Percentiles rank a stretch among this genome's conserved stretches.
Conservation (phyloP, 2,113 vertebrate species). For the Plectropomus leopardus region DNA sequence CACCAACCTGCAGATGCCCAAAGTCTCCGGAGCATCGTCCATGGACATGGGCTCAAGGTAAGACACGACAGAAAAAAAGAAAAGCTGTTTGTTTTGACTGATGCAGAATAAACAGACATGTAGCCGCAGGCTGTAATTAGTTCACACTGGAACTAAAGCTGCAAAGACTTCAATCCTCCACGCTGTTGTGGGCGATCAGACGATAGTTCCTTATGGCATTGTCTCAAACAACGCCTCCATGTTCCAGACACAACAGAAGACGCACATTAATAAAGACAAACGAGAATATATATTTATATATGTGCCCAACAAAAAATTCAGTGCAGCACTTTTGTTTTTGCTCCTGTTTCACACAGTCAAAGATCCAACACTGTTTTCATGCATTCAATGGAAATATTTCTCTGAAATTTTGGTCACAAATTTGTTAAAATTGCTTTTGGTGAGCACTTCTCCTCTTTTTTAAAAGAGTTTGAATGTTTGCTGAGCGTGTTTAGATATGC, state of each 20-base stretch:
- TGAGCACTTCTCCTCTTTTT: too few relatives aligned
- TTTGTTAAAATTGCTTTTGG: too few relatives aligned
- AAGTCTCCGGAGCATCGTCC: constrained; percentile 90
- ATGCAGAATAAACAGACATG: not conserved
- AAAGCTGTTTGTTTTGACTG: not conserved
- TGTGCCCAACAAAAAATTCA: too few relatives aligned
- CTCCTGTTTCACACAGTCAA: too few relatives aligned
- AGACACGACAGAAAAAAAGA: too few relatives aligned
- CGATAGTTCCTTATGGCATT: not conserved
- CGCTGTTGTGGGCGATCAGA: constrained; percentile 11
- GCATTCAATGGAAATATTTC: too few relatives aligned
- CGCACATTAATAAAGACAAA: not conserved
- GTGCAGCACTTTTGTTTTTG: too few relatives aligned
- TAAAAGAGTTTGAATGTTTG: too few relatives aligned
- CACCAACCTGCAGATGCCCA: constrained; percentile 95
- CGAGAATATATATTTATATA: not conserved
- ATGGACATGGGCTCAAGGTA: constrained; percentile 95
- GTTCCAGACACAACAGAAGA: not conserved
- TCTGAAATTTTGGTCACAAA: too few relatives aligned
- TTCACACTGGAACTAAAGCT: not conserved
- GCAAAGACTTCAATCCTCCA: not conserved
- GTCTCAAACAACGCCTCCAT: not conserved
- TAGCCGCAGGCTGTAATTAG: not conserved
- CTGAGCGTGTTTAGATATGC: too few relatives aligned
- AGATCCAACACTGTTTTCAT: too few relatives aligned